Base-by-base conservation (phyloP, 2,888 invertebrate species). In the Clepsis dumicolana region DNA sequence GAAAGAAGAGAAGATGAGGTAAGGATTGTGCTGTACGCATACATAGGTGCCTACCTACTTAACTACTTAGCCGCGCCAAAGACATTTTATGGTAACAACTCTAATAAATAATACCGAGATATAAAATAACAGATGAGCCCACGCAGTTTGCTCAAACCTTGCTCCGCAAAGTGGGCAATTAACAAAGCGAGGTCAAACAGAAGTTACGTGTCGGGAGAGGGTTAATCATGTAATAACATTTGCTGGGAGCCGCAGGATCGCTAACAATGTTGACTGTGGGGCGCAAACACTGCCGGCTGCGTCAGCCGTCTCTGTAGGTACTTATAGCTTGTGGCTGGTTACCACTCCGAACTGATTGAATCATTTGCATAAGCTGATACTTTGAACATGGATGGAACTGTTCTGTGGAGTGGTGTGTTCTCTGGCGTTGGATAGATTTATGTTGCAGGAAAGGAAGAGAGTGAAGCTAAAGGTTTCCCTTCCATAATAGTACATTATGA, bases 261-360 rank as follows among this genome's bases (percentile, higher is more conserved):
- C 91, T 93, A 93, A 93, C 93, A 91, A 93, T 93, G 93, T 93
- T 93, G 93, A 93, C 92, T 88, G 83, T 83, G 83, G 80, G 71
- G 80, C 74, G 84, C 89, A 92, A 92, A 92, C 91, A 92, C 80
- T 79, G 81, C 76, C 76, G 85, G 86, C 88, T 83, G 84, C 86
- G 89, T 90, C 91, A 90, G 91, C 88, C 78, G 81, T 81, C 88
- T 85, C 44, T 83, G 71, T 53, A 53, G 25, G 38, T 63, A 32
- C 8, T 21, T 24, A 24, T 29, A 14, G 27, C 12, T 32, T 53
- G 18, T 38, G 41, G 16, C 4, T 18, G 44, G 44, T 18, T 44
- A 44, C 62, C 67, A 68, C 64, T 68, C 64, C 29, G 18, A 32
- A 53, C 59, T 68, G 63, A 68, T 68, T 68, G 68, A 68, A 68